These are phyloP conservation scores for Cabera pusaria DNA, from an alignment of 2,888 invertebrate species.

Conservation along the genomic window DNA sequence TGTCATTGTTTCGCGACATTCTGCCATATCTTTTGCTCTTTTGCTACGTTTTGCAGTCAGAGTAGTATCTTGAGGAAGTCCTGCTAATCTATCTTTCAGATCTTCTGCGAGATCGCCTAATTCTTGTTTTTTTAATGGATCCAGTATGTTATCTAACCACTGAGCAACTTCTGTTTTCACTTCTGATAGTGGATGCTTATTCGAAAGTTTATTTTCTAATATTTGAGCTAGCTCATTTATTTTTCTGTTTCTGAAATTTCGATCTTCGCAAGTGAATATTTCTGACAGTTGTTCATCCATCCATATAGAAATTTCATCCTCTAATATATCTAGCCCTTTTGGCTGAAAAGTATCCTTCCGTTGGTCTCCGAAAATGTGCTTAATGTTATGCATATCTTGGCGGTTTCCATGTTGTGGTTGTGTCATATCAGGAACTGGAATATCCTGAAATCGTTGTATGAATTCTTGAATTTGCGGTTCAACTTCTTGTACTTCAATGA, in stretches of 20 bases:
- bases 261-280: constrained; percentile 37
- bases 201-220: constrained; percentile 37
- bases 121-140: constrained; percentile 36
- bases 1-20: constrained; percentile 18
- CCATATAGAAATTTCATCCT: constrained; percentile 59
- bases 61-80: constrained; percentile 44
- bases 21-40: constrained; percentile 27
- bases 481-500: constrained; percentile 41
- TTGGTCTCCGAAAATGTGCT: constrained; percentile 28
- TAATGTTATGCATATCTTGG: constrained; percentile 41
- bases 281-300: constrained; percentile 50
- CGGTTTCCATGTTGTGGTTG: constrained; percentile 46
- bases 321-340: constrained; percentile 42
- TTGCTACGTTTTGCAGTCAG: constrained; percentile 29
- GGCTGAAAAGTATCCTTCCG: constrained; percentile 36
- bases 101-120: constrained; percentile 37
- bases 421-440: constrained; percentile 41
- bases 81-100: constrained; percentile 41
- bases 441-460: constrained; percentile 31
- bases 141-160: constrained; percentile 45
- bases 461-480: constrained; percentile 40
- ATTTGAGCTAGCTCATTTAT: constrained; percentile 45
- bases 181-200: constrained; percentile 35
- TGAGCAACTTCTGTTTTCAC: constrained; percentile 39
- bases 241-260: constrained; percentile 32